Conservation (phyloP, 2,797 vertebrate genomes). For the Margarornis squamiger region DNA sequence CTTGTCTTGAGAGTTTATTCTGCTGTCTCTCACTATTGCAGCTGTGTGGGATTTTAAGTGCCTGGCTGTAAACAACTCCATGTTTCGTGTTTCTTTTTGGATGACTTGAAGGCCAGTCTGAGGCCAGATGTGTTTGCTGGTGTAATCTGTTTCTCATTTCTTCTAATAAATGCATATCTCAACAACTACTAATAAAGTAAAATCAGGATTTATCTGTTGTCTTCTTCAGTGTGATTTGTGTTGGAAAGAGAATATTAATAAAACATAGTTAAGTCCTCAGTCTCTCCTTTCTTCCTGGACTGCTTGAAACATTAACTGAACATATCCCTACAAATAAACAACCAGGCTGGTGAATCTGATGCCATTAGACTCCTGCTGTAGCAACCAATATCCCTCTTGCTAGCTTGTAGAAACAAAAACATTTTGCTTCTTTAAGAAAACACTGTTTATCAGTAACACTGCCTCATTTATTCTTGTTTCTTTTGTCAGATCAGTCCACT, state of each 20-base stretch:
- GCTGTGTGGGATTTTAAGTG: constrained; percentile 40
- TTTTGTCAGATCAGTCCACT: background rate
- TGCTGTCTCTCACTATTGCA: constrained; percentile 37
- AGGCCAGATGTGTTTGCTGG: constrained; percentile 57
- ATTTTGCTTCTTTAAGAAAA: background rate
- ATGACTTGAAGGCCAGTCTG: constrained; percentile 20
- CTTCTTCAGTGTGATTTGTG: constrained; percentile 39
- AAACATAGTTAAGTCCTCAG: background rate
- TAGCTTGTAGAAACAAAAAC: background rate
- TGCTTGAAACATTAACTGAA: background rate
- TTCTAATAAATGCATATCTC: constrained; percentile 48
- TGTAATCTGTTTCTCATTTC: constrained; percentile 55
- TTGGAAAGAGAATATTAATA: constrained; percentile 32
- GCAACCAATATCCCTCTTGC: background rate
- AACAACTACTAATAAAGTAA: constrained; percentile 43
- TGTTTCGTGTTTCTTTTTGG: constrained; percentile 47
- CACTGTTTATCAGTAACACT: background rate
- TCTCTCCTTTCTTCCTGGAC: background rate
- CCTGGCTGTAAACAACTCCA: constrained; percentile 35
- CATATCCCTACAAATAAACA: background rate
- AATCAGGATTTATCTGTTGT: constrained; percentile 29
- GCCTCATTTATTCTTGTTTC: background rate
- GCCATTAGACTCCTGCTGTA: background rate
- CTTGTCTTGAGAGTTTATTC: constrained; percentile 56
- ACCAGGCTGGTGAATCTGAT: background rate